Base-by-base conservation (phyloP, 2,888 invertebrate genomes). In the Erannis defoliaria region DNA sequence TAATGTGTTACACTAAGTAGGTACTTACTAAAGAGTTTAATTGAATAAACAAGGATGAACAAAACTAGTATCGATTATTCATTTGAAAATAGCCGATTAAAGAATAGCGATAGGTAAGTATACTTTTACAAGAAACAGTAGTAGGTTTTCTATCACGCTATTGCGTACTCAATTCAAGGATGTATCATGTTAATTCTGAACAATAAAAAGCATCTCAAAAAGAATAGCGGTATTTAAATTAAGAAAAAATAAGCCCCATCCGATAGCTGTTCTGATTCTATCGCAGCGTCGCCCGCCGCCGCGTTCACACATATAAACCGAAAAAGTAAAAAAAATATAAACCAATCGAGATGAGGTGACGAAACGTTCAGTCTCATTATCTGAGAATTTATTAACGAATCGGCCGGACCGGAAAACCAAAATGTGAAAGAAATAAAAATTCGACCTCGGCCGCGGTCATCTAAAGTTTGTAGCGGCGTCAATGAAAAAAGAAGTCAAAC, bases 381-480 rank as follows among this genome's bases (percentile, higher is more conserved):
- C 92, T 90, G 90, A 88, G 92, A 93, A 93, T 93, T 93, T 93
- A 93, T 93, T 93, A 93, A 93, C 92, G 92, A 93, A 91, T 91
- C 90, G 91, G 71, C 74, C 84, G 84, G 90, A 92, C 92, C 92
- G 92, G 92, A 91, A 92, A 93, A 93, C 92, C 90, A 74, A 93
- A 91, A 92, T 90, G 91, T 90, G 90, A 91, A 92, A 91, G 89
- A 92, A 92, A 92, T 91, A 92, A 92, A 92, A 91, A 90, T 89
- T 89, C 90, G 90, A 91, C 91, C 91, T 91, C 91, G 85, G 88
- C 86, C 88, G 90, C 91, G 92, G 92, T 91, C 91, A 92, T 89
- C 90, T 85, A 84, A 89, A 85, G 88, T 88, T 89, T 84, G 89
- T 90, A 88, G 61, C 88, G 90, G 88, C 85, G 89, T 91, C 89